phyloP scores from a whole-genome alignment of 1,140 invertebrate species.

The Bombus breviceps region DNA sequence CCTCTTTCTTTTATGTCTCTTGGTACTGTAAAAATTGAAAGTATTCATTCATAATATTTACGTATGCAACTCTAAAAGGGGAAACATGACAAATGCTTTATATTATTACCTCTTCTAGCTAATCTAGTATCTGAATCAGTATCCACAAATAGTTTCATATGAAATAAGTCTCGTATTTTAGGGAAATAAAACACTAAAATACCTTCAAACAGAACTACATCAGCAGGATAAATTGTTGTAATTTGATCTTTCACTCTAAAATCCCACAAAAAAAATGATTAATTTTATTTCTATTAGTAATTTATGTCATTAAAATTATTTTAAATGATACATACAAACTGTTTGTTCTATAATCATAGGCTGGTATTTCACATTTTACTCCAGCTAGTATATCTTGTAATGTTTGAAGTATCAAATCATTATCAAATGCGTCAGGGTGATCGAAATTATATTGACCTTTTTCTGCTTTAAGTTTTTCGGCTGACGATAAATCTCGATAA shows the following conservation, averaged over 20 bases:
- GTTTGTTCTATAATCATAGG: constrained; percentile 95
- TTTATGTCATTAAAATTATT: neutral
- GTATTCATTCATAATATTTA: neutral
- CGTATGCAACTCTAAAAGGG: neutral
- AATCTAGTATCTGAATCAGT: constrained; percentile 99
- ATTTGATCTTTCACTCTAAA: constrained; percentile 87
- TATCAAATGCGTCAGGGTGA: constrained; percentile 97
- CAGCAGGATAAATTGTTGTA: constrained; percentile 96
- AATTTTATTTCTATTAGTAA: neutral
- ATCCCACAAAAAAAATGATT: constrained; percentile 17
- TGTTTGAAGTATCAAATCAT: constrained; percentile 91
- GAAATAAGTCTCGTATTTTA: constrained; percentile 96
- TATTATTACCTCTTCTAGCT: constrained; percentile 91
- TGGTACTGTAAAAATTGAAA: constrained; percentile 86
- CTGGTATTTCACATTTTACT: constrained; percentile 92
- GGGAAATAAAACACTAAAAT: constrained; percentile 99
- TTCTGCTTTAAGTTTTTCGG: constrained; percentile 92
- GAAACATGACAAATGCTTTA: neutral
- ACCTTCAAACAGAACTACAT: constrained; percentile 98
- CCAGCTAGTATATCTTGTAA: constrained; percentile 92
- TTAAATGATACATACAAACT: constrained; percentile 86
- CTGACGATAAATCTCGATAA: constrained; percentile 92
- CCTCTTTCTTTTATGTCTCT: constrained; percentile 97
- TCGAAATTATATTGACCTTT: constrained; percentile 98
- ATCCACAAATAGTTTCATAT: constrained; percentile 99